These are phyloP conservation scores for Chrysotoxum bicinctum DNA, from an alignment of 2,888 invertebrate genomes.

Conservation along the genomic window DNA sequence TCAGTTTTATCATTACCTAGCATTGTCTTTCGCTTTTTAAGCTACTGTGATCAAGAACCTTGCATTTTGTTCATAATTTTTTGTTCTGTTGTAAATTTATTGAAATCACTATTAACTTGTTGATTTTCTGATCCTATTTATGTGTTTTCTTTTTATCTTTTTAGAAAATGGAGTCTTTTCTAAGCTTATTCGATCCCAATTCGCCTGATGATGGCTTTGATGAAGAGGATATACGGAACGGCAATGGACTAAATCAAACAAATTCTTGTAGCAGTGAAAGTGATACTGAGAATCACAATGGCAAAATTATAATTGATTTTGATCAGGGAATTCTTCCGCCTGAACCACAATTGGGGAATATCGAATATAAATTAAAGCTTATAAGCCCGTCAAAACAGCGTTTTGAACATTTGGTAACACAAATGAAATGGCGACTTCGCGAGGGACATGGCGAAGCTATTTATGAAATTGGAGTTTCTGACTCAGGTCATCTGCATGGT, in stretches of 20 bases:
- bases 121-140: background rate
- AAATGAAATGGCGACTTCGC: constrained; percentile 98
- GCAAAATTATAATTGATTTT: constrained; percentile 82
- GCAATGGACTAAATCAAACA: constrained; percentile 69
- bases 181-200: constrained; percentile 90
- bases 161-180: constrained; percentile 89
- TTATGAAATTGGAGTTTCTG: constrained; percentile 97
- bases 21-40: no score
- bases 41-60: no score
- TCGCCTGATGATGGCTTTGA: constrained; percentile 79
- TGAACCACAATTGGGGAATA: constrained; percentile 96
- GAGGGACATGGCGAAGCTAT: constrained; percentile 98
- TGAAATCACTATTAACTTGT: background rate
- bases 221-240: constrained; percentile 74
- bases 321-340: constrained; percentile 90
- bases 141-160: background rate
- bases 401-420: constrained; percentile 98
- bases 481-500: constrained; percentile 93
- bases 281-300: constrained; percentile 74
- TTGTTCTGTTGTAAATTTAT: no score
- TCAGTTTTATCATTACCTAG: no score
- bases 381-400: constrained; percentile 95
- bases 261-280: constrained; percentile 75
- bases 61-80: no score
- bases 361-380: constrained; percentile 97